Evolutionary conservation across 2,888 invertebrate genomes (phyloP), one percentile per base, ranked within the genome.

Genomic region (Nebria salina): DNA sequence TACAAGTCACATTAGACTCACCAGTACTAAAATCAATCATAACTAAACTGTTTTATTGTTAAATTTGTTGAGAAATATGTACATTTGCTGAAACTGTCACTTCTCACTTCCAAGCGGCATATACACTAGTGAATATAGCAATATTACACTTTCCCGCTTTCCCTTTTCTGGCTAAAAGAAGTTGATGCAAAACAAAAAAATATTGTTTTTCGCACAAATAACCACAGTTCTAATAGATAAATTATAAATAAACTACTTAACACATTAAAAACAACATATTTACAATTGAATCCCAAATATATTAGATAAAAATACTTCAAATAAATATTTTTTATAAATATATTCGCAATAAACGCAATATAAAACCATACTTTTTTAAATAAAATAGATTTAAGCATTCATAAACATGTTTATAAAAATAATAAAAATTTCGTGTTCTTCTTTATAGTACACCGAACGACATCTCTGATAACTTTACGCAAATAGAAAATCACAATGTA

Each of bases 141-240:
- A 65, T 9, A 9, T 20, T n/a, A 34, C 11, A 75, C 75, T 75
- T 80, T 80, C 80, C 80, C 80, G 80, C 80, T 80, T 80, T 80
- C 80, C 8, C 70, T 75, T 34, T 79, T 70, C 15, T 15, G 42
- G 41, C 15, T 34, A 66, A 73, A 73, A 41, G 11, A 70, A 75
- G 65, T 34, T 72, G 41, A 34, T 26, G 25, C 20, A 72, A 7
- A 11, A 8, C 8, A 8, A 72, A 72, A 34, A 34, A 34, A 34
- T 2, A 11, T 43, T 54, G 8, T 1, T 54, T 54, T 54, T 11
- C 54, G 2, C 7, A 54, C 54, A 54, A 54, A 54, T 13, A 54
- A 34, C 11, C 1, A 54, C 54, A 8, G 8, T 54, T 11, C 8
- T 7, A 11, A 54, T 54, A 54, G 34, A 34, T 3, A 4, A 54